Evolutionary conservation across 2,888 invertebrate genomes (phyloP).

Genomic region (Chalcosyrphus nemorum): DNA sequence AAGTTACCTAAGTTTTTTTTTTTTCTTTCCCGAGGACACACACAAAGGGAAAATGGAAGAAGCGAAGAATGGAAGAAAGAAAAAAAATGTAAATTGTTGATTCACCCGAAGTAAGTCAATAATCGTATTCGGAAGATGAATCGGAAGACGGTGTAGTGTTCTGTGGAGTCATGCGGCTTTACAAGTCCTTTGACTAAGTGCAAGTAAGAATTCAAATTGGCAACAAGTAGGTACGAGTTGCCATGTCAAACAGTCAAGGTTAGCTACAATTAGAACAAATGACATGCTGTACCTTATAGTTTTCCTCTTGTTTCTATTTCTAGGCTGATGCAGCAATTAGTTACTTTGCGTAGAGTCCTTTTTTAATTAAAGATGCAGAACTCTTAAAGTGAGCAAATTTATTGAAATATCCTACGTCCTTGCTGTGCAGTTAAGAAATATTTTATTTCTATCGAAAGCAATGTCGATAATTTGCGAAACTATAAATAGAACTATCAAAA

Average conservation of each 20-base stretch:
- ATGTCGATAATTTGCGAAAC: too few species aligned
- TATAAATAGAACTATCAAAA: too few species aligned
- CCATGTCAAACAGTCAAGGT: not conserved
- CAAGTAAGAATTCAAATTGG: slow-evolving; percentile 61
- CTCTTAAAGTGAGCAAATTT: too few species aligned
- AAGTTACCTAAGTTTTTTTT: slow-evolving; percentile 66
- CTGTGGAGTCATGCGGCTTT: slow-evolving; percentile 56
- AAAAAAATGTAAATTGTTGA: slow-evolving; percentile 69
- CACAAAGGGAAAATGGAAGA: not conserved
- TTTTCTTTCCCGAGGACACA: slow-evolving; percentile 16
- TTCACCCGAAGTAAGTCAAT: slow-evolving; percentile 69
- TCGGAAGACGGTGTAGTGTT: slow-evolving; percentile 4
- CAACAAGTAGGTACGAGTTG: slow-evolving; percentile 45
- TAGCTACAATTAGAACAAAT: too few species aligned
- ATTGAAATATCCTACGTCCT: too few species aligned
- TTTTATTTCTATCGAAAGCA: too few species aligned
- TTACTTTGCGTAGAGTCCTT: too few species aligned
- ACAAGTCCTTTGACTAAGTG: slow-evolving; percentile 37
- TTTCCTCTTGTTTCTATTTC: too few species aligned
- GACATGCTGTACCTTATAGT: too few species aligned
- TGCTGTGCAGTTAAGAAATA: too few species aligned
- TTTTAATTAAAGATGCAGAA: too few species aligned
- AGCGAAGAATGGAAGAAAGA: not conserved
- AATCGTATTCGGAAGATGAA: slow-evolving; percentile 62
- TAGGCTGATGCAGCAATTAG: too few species aligned